Evolutionary conservation across 2,113 vertebrate species (phyloP).

Genomic region (Indicator indicator): DNA sequence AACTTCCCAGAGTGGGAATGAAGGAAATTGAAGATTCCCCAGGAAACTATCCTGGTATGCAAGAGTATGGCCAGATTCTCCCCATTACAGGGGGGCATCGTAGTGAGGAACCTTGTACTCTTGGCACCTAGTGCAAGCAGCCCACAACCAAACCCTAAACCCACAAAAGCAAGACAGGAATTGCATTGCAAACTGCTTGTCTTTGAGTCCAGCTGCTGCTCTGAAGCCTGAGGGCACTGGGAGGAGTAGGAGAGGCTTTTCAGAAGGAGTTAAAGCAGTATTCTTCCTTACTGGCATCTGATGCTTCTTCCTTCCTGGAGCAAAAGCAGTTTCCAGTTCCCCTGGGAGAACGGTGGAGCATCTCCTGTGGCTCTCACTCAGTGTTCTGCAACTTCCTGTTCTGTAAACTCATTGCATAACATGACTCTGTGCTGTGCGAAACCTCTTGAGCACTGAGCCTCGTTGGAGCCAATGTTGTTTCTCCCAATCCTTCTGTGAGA

Average conservation of each 20-base stretch:
- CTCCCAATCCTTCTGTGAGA: neutral
- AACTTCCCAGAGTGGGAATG: neutral
- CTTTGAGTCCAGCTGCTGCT: neutral
- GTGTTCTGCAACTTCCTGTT: neutral
- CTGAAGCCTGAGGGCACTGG: neutral
- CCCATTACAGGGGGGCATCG: neutral
- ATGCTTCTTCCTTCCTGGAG: neutral
- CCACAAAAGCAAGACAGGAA: neutral
- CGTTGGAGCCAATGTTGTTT: neutral
- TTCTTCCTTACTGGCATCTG: neutral
- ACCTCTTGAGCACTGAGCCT: neutral
- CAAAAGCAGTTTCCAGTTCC: neutral
- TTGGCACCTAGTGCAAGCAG: neutral
- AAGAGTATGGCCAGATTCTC: neutral
- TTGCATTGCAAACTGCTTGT: neutral
- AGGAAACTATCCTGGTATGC: neutral
- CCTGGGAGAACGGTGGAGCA: neutral
- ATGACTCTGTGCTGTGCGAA: neutral
- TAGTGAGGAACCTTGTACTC: neutral
- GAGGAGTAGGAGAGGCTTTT: neutral
- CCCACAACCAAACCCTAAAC: neutral
- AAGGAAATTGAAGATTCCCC: neutral
- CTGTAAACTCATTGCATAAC: accelerated
- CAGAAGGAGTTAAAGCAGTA: neutral
- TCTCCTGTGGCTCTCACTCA: neutral